Evolutionary conservation across 2,113 vertebrate species (phyloP), one percentile per base, ranked within the genome.

Genomic region (Larimichthys crocea): DNA sequence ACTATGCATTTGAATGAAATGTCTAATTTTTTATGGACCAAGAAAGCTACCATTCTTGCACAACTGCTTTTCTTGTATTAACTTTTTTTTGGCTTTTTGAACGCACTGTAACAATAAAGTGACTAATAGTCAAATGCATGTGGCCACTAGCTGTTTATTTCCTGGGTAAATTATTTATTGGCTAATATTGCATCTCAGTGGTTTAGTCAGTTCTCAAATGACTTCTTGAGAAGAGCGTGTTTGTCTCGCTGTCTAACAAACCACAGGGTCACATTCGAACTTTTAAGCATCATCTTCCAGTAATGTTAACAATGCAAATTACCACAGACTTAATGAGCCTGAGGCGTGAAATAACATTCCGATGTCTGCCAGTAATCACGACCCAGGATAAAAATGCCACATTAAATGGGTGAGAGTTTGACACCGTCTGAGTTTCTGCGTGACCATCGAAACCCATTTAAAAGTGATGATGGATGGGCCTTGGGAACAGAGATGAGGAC

Each of bases 311-410:
- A 63, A 63, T 31, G 55, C 77, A 67, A 55, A 68, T 53, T 12
- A 62, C 62, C 24, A 31, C 75, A 55, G 22, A 48, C 42, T 80
- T 31, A 53, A 69, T 35, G 10, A 85, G 63, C 42, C 48, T 20
- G 69, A 31, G 35, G 56, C 69, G 48, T 22, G 68, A 67, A 87
- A 73, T 46, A 83, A 80, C 61, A 31, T 53, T 80, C 19, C 44
- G 19, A 64, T 29, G 53, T 73, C 79, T 63, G 70, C 31, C 42
- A 26, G 40, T 42, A 35, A 74, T 40, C 64, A 76, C 79, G 65
- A 63, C 56, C 52, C n/a, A 17, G 56, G 40, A 29, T 9, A 42
- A 44, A 71, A 70, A 75, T 24, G 26, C 11, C 15, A 22, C 62
- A 46, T 29, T 15, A 48, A 22, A 56, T 4, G 12, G 17, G 44